These are phyloP conservation scores for Chrysolina haemoptera DNA, from an alignment of 2,888 invertebrate species.

Conservation along the genomic window DNA sequence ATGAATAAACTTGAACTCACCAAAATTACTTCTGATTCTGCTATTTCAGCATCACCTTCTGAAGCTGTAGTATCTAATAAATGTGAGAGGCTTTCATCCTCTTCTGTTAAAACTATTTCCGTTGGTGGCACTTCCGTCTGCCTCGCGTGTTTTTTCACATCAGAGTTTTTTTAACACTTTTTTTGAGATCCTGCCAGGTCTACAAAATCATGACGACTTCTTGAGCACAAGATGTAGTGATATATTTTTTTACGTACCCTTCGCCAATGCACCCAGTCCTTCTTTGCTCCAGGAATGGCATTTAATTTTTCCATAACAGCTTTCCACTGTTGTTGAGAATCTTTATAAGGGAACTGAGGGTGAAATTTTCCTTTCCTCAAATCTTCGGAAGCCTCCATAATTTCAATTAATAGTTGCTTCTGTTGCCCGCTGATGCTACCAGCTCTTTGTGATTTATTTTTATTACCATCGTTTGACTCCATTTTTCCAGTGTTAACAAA, in stretches of 20 bases:
- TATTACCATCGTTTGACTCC: not conserved
- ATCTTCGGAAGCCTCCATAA: not conserved
- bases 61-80: constrained; percentile 4
- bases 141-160: constrained; percentile 13
- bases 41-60: constrained; percentile 10
- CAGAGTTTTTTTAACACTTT: not conserved
- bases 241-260: constrained; percentile 21
- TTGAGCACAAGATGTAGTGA: not conserved
- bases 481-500: no score
- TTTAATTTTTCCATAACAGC: constrained; percentile 18
- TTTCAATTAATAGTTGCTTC: constrained; percentile 14
- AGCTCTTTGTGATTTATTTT: constrained; percentile 10
- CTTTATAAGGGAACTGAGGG: constrained; percentile 4
- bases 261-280: constrained; percentile 32
- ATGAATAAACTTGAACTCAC: not conserved
- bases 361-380: constrained; percentile 11
- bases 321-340: constrained; percentile 21
- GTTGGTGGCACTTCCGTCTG: constrained; percentile 10
- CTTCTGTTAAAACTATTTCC: constrained; percentile 16
- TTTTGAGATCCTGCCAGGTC: no score
- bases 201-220: constrained; percentile 6
- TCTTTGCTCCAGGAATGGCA: constrained; percentile 25
- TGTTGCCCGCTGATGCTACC: constrained; percentile 10
- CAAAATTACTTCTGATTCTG: constrained; percentile 12
- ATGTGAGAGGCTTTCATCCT: constrained; percentile 19